phyloP scores from a whole-genome alignment of 2,113 vertebrate species.

The Galeopterus variegatus region DNA sequence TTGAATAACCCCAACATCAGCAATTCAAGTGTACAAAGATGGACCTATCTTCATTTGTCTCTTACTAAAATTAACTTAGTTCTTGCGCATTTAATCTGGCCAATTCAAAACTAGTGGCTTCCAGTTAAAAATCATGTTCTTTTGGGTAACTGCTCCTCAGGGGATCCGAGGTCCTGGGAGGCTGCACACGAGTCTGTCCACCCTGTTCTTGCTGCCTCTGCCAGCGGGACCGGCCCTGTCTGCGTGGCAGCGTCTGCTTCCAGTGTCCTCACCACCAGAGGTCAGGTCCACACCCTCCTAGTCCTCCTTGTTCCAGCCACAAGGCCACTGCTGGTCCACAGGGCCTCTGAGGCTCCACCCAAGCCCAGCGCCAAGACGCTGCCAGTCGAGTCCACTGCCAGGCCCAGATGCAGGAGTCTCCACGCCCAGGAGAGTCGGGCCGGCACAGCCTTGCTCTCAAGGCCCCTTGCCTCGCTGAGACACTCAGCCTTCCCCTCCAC shows the following conservation, averaged over 20 bases:
- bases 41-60: neutral
- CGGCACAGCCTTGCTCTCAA: neutral
- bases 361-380: neutral
- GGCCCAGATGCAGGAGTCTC: neutral
- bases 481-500: neutral
- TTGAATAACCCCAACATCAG: neutral
- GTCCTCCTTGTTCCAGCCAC: neutral
- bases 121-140: neutral
- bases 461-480: neutral
- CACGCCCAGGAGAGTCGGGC: neutral
- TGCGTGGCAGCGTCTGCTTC: neutral
- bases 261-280: neutral
- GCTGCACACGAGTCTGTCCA: neutral
- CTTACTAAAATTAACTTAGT: neutral
- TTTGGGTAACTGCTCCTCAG: too few species aligned
- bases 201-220: neutral
- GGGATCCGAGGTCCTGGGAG: neutral
- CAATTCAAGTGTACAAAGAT: neutral
- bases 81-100: neutral
- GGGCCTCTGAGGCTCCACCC: neutral
- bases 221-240: accelerated
- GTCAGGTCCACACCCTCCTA: neutral
- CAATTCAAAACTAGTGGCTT: neutral
- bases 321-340: neutral
- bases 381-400: too few species aligned